Evolutionary conservation across 2,113 vertebrate genomes (phyloP).

Genomic region (Calidris pygmaea): DNA sequence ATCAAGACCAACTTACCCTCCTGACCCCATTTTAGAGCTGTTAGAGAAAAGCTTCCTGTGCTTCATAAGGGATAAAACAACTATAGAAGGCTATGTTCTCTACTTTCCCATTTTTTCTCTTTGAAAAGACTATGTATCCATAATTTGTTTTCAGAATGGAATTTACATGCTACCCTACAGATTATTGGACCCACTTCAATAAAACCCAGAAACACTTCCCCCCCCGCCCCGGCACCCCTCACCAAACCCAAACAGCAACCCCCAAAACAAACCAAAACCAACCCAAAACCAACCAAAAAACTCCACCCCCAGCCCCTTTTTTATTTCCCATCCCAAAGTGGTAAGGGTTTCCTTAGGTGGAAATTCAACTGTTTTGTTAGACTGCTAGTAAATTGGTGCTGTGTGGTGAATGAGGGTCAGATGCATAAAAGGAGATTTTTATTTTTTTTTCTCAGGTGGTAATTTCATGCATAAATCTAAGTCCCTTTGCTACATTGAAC

Average conservation of each 20-base stretch:
- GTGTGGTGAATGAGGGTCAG: not conserved
- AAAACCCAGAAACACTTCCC: not conserved
- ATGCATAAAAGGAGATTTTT: not conserved
- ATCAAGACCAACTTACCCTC: not conserved
- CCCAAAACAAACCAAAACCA: not conserved
- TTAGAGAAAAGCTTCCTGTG: not conserved
- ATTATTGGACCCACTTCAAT: not conserved
- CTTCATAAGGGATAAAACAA: not conserved
- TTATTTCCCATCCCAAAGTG: not conserved
- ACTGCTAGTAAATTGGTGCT: not conserved
- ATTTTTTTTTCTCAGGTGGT: not conserved
- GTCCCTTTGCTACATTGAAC: not conserved
- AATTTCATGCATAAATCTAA: not conserved
- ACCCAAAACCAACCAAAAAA: not conserved
- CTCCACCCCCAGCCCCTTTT: fast-evolving
- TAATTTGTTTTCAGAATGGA: not conserved
- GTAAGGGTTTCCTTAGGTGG: not conserved
- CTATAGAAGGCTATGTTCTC: not conserved
- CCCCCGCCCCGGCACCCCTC: too few relatives aligned
- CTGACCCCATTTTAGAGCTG: not conserved
- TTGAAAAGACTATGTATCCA: not conserved
- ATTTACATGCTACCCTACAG: not conserved
- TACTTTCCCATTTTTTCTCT: not conserved
- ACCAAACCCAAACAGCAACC: too few relatives aligned
- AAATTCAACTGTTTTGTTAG: not conserved